Percentiles rank a stretch among this genome's conserved stretches.
Conservation (phyloP, 2,797 vertebrate genomes). For the Eurystomus glaucurus region DNA sequence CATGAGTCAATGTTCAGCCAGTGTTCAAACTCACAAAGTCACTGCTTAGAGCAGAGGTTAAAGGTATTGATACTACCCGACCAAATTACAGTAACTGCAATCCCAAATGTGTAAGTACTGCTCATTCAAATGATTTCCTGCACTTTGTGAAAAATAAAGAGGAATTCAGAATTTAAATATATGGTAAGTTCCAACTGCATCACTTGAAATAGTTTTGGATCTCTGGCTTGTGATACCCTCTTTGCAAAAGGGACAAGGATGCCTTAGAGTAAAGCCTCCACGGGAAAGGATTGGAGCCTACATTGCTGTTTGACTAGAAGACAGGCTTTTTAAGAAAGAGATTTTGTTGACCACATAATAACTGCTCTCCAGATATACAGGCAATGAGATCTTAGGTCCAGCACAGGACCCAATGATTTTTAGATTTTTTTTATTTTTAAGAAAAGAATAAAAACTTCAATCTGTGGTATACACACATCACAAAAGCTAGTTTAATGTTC, state of each 20-base stretch:
- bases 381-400: background rate
- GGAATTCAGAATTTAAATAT: background rate
- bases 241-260: accelerated
- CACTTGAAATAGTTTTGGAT: background rate
- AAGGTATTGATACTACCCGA: background rate
- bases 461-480: no score
- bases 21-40: background rate
- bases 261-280: background rate
- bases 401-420: background rate
- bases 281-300: background rate
- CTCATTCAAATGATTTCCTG: background rate
- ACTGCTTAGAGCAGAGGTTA: background rate
- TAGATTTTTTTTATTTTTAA: background rate
- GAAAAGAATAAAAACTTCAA: background rate
- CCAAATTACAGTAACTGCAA: background rate
- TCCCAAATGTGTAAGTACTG: background rate
- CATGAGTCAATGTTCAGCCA: background rate
- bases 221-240: background rate
- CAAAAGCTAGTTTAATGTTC: background rate
- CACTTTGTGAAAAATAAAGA: background rate
- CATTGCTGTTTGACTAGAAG: background rate
- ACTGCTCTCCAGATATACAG: background rate
- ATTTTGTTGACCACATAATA: background rate
- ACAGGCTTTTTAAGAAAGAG: background rate
- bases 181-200: background rate